Base-by-base conservation (phyloP, 2,888 invertebrate species). In the Yponomeuta evonymella region DNA sequence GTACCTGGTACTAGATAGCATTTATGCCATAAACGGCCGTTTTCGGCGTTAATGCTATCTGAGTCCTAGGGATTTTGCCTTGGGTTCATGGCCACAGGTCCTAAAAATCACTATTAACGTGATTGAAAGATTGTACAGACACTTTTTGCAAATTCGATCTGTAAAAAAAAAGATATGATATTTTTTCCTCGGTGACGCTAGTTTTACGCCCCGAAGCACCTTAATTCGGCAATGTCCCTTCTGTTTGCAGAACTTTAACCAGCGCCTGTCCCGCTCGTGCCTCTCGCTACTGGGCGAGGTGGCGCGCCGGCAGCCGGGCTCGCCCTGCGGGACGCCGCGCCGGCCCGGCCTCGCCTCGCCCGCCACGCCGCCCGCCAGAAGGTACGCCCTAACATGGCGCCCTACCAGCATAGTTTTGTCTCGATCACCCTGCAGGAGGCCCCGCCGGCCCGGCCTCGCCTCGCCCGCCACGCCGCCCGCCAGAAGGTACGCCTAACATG, bases 251-350 rank as follows among this genome's bases (percentile, higher is more conserved):
- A 93, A 92, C 79, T 93, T 92, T 83, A 93, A 85, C 78, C 92
- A 93, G 79, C 89, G 92, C 0, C 77, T 93, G 33, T 92, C 92
- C 0, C 88, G 86, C 30, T 92, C 92, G 15, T 92, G 92, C 75
- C 79, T 90, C 70, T 89, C 90, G 0, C 81, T 93, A 71, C 81
- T 93, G 76, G 83, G 87, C 48, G 92, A 90, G 79, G 92, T 91
- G 75, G 82, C 89, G 69, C 87, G 92, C 0, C 80, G 88, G 1
- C 83, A 88, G 79, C 82, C 83, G 2, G 79, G 76, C 51, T 67
- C 78, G 48, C 78, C 76, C 67, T 81, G 51, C 5, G 51, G 51
- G 15, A 58, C 77, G 73, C 75, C 76, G 73, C 80, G 72, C 75
- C 78, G 72, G 58, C 73, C 73, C 73, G 79, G 75, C 2, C 82